phyloP scores from a whole-genome alignment of 2,113 vertebrate species.

The Silurus asotus region DNA sequence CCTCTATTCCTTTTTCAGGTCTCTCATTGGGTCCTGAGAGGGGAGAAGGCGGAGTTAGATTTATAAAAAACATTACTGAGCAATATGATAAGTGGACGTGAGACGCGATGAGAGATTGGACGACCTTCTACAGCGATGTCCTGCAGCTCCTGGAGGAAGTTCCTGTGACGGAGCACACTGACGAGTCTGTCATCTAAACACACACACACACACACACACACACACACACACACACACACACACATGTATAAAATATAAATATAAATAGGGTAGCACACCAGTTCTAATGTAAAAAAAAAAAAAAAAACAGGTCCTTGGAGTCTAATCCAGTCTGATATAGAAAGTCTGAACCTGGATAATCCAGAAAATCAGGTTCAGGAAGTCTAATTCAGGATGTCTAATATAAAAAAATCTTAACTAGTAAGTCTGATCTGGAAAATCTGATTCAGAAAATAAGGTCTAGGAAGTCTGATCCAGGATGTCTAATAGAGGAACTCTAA shows the following conservation, averaged over 20 bases:
- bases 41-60: neutral
- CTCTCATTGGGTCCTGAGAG: slow-evolving; percentile 77
- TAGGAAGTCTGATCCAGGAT: too few relatives aligned
- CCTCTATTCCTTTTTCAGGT: slow-evolving; percentile 65
- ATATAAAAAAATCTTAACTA: too few relatives aligned
- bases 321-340: too few relatives aligned
- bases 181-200: slow-evolving; percentile 87
- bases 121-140: slow-evolving; percentile 86
- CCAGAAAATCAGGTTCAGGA: too few relatives aligned
- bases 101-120: neutral
- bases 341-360: too few relatives aligned
- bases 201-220: neutral
- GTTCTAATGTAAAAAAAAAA: too few relatives aligned
- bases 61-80: neutral
- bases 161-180: slow-evolving; percentile 86
- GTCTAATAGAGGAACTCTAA: too few relatives aligned
- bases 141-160: slow-evolving; percentile 89
- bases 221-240: slow-evolving; percentile 26
- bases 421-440: too few relatives aligned
- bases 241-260: neutral
- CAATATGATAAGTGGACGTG: neutral
- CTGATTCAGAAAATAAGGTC: too few relatives aligned
- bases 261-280: too few relatives aligned
- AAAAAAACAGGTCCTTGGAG: too few relatives aligned
- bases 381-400: too few relatives aligned